Conservation (phyloP, 2,797 vertebrate genomes). For the Pseudotriccus pelzelni region DNA sequence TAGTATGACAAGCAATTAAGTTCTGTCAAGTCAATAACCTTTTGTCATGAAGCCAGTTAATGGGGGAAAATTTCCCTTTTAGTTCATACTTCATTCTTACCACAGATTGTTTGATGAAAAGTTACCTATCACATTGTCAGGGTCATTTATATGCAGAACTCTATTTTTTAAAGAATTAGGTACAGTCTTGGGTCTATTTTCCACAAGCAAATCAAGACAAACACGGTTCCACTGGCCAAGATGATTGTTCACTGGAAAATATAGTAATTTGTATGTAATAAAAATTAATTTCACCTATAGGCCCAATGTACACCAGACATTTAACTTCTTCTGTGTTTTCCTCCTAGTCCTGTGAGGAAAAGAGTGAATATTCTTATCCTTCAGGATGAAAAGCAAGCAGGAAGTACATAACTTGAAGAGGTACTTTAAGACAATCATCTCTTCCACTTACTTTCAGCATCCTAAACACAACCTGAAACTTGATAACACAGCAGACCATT, state of each 20-base stretch:
- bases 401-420: neutral
- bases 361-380: neutral
- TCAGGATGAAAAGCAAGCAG: neutral
- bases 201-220: neutral
- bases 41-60: conserved; percentile 29
- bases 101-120: neutral
- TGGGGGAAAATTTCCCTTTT: neutral
- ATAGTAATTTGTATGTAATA: neutral
- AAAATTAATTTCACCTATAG: neutral
- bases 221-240: neutral
- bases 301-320: neutral
- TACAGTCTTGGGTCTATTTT: neutral
- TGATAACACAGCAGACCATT: neutral
- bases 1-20: conserved; percentile 26
- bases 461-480: neutral
- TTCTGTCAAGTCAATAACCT: conserved; percentile 37
- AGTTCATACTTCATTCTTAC: neutral
- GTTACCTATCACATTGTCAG: neutral
- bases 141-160: neutral
- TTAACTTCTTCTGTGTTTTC: neutral
- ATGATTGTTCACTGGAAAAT: neutral
- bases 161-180: neutral
- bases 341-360: neutral
- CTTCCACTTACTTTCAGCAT: neutral
- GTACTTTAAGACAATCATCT: neutral